Percentiles rank a stretch among this genome's conserved stretches.
phyloP scores from a whole-genome alignment of 92 coral and sea anemone species.

The Blastomussa wellsi region DNA sequence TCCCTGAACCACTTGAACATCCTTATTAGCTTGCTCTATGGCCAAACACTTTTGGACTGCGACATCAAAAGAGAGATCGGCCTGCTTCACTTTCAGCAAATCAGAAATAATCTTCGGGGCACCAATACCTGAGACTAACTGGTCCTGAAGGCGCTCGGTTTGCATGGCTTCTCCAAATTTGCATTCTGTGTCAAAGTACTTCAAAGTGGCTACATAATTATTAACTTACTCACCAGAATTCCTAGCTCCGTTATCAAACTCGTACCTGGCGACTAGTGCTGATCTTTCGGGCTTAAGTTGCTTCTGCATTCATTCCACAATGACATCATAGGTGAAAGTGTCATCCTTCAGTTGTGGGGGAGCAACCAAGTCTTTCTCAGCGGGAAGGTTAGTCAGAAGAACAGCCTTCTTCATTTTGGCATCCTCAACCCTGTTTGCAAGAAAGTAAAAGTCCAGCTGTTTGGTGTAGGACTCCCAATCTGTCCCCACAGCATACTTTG shows the following conservation, averaged over 20 bases:
- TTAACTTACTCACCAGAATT: slow-evolving; percentile 44
- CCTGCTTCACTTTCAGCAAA: slow-evolving; percentile 45
- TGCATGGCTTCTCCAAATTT: slow-evolving; percentile 59
- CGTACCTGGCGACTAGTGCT: slow-evolving; percentile 32
- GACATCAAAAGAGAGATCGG: slow-evolving; percentile 55
- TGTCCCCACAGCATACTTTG: too few relatives aligned
- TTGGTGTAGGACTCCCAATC: too few relatives aligned
- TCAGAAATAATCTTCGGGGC: slow-evolving; percentile 60
- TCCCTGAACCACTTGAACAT: slow-evolving; percentile 8
- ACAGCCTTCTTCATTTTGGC: too few relatives aligned
- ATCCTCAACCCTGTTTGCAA: too few relatives aligned
- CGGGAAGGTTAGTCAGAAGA: too few relatives aligned
- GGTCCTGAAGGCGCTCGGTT: slow-evolving; percentile 53
- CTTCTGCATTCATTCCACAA: too few relatives aligned
- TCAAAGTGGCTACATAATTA: slow-evolving; percentile 55
- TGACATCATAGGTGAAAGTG: too few relatives aligned
- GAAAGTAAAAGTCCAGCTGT: too few relatives aligned
- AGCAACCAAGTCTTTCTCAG: slow-evolving; percentile 41
- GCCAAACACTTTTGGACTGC: slow-evolving; percentile 60
- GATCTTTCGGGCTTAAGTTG: too few relatives aligned
- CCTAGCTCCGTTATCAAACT: slow-evolving; percentile 63
- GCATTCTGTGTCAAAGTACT: slow-evolving; percentile 19
- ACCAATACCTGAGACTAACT: slow-evolving; percentile 61
- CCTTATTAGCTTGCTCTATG: slow-evolving; percentile 49
- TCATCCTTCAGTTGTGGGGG: slow-evolving; percentile 29